Conservation (phyloP, 1,140 invertebrate genomes). For the Drosophila bifasciata region DNA sequence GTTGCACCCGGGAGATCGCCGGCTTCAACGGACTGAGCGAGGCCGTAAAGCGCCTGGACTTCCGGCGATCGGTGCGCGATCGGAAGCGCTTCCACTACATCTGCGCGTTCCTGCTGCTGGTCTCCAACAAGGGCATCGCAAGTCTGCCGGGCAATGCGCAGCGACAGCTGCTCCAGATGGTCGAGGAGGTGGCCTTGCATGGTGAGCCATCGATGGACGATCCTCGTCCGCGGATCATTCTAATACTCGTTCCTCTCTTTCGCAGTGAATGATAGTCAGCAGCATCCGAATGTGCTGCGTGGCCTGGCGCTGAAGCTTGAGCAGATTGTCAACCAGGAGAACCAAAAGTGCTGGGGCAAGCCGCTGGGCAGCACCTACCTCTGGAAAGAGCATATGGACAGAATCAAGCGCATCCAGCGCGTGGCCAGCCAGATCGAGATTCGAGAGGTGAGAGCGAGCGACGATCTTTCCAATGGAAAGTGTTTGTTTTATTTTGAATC, state of each 20-base stretch:
- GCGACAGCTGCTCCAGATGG: constrained; percentile 95
- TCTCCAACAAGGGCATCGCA: constrained; percentile 92
- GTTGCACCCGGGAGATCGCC: constrained; percentile 96
- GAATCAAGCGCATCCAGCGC: constrained; percentile 92
- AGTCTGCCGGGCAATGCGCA: constrained; percentile 95
- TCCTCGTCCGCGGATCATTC: too few relatives aligned
- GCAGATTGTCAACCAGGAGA: constrained; percentile 87
- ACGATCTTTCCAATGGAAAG: constrained; percentile 3
- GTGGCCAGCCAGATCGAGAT: constrained; percentile 93
- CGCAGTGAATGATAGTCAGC: constrained; percentile 92
- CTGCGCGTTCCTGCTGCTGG: constrained; percentile 94
- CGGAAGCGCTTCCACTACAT: constrained; percentile 98
- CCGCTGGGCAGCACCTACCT: constrained; percentile 94
- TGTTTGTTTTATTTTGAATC: background rate
- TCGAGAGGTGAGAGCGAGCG: constrained; percentile 86
- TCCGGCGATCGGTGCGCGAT: constrained; percentile 96
- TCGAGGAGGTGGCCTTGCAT: constrained; percentile 96
- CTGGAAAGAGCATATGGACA: constrained; percentile 94
- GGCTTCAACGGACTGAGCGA: constrained; percentile 97
- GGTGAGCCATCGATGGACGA: constrained; percentile 85
- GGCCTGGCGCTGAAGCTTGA: constrained; percentile 90
- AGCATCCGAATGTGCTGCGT: constrained; percentile 93
- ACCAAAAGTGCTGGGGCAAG: constrained; percentile 92
- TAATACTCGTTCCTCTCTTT: background rate
- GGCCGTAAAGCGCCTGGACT: constrained; percentile 96